Percentiles rank a stretch among this genome's conserved stretches.
These are phyloP conservation scores for Helicoverpa assulta DNA, from an alignment of 2,888 invertebrate genomes.

Conservation along the genomic window DNA sequence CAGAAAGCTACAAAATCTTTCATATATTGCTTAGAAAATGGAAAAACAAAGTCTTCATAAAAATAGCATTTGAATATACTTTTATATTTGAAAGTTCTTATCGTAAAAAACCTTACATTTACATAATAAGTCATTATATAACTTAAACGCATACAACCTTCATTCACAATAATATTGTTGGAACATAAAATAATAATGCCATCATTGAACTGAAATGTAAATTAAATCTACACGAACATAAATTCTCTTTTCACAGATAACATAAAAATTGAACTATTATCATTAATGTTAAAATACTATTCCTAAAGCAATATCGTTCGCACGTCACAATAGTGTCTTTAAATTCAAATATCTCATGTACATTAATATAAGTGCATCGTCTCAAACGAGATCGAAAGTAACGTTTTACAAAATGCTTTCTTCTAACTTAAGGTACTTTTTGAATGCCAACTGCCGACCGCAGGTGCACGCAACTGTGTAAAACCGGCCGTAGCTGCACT, in stretches of 20 bases:
- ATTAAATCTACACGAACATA: constrained; percentile 19
- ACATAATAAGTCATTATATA: constrained; percentile 50
- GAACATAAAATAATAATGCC: constrained; percentile 30
- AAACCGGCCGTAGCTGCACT: too few species aligned
- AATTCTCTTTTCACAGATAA: constrained; percentile 13
- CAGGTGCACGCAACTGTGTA: too few species aligned
- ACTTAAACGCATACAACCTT: constrained; percentile 58
- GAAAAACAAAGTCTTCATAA: constrained; percentile 55
- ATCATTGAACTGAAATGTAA: constrained; percentile 18
- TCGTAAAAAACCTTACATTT: constrained; percentile 36
- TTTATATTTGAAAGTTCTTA: constrained; percentile 57
- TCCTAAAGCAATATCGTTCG: neutral
- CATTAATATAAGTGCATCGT: neutral
- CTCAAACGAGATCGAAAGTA: constrained; percentile 12
- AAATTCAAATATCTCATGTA: constrained; percentile 4
- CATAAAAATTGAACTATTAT: constrained; percentile 22
- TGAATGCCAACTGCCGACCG: too few species aligned
- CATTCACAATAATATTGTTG: constrained; percentile 28
- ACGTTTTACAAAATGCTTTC: neutral
- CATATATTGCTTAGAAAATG: constrained; percentile 74
- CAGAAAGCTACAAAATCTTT: constrained; percentile 72
- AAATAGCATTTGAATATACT: constrained; percentile 59
- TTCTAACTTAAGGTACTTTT: too few species aligned
- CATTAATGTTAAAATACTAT: constrained; percentile 1
- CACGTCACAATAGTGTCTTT: constrained; percentile 4